Evolutionary conservation across 2,113 vertebrate genomes (phyloP).

Genomic region (Crotophaga sulcirostris): DNA sequence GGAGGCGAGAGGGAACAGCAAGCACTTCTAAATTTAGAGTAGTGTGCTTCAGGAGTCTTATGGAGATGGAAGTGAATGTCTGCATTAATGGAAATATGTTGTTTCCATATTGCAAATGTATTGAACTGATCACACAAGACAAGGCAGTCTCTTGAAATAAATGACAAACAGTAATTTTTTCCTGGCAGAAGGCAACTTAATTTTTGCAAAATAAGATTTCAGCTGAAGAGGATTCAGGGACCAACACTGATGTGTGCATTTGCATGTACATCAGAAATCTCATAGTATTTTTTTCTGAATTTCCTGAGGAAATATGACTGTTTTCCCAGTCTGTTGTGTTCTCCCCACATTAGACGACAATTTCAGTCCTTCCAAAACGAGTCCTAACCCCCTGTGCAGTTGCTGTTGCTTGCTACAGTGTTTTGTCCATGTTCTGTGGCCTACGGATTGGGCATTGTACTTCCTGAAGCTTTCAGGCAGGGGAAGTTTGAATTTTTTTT

Average conservation of each 20-base stretch:
- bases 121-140: constrained; percentile 16
- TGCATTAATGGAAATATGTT: constrained; percentile 4
- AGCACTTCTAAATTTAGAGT: constrained; percentile 23
- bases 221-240: constrained; percentile 13
- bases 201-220: constrained; percentile 57
- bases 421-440: not conserved
- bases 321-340: not conserved
- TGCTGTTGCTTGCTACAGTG: not conserved
- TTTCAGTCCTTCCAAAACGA: not conserved
- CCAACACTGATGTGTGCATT: not conserved
- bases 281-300: not conserved
- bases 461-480: not conserved
- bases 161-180: constrained; percentile 33
- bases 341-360: not conserved
- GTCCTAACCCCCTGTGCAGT: not conserved
- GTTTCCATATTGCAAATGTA: not conserved
- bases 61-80: not conserved
- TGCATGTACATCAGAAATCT: not conserved
- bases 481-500: not conserved
- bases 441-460: not conserved
- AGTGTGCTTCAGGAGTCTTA: constrained; percentile 14
- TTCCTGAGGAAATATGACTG: not conserved
- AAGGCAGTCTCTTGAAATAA: constrained; percentile 36
- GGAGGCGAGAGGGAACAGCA: not conserved
- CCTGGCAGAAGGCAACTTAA: constrained; percentile 31